Conservation (phyloP, 2,888 invertebrate species). For the Malachius bipustulatus region DNA sequence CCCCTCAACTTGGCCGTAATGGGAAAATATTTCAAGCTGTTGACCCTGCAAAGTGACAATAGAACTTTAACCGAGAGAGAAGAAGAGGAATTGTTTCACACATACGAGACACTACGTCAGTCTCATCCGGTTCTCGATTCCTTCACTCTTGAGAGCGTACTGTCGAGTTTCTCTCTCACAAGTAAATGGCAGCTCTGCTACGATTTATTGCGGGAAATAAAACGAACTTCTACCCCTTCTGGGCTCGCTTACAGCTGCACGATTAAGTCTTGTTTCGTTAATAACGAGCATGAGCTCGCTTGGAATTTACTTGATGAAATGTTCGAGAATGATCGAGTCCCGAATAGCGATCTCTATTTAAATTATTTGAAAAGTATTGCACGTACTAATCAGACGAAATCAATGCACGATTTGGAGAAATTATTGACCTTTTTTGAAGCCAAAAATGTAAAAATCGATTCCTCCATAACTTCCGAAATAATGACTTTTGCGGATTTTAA, state of each 20-base stretch:
- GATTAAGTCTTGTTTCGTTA: constrained; percentile 46
- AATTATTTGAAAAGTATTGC: background rate
- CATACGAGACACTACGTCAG: constrained; percentile 34
- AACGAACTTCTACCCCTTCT: constrained; percentile 39
- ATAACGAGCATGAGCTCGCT: constrained; percentile 44
- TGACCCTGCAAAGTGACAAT: no score
- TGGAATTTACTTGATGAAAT: constrained; percentile 49
- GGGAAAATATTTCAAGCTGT: no score
- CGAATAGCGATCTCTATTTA: background rate
- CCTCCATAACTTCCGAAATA: no score
- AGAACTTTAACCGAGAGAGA: no score
- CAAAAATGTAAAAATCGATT: background rate
- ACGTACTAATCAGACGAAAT: background rate
- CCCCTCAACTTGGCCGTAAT: no score
- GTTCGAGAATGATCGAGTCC: constrained; percentile 25
- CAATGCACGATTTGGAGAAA: constrained; percentile 10
- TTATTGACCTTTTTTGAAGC: background rate
- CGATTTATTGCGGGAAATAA: constrained; percentile 48
- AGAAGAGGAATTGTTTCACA: no score
- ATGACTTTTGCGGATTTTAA: no score
- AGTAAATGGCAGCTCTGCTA: constrained; percentile 51
- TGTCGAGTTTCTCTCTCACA: constrained; percentile 52
- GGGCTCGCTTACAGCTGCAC: constrained; percentile 41
- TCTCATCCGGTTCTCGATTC: constrained; percentile 49
- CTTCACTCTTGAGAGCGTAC: constrained; percentile 45